Evolutionary conservation across 2,888 invertebrate species (phyloP), one percentile per base, ranked within the genome.

Genomic region (Gerris lacustris): DNA sequence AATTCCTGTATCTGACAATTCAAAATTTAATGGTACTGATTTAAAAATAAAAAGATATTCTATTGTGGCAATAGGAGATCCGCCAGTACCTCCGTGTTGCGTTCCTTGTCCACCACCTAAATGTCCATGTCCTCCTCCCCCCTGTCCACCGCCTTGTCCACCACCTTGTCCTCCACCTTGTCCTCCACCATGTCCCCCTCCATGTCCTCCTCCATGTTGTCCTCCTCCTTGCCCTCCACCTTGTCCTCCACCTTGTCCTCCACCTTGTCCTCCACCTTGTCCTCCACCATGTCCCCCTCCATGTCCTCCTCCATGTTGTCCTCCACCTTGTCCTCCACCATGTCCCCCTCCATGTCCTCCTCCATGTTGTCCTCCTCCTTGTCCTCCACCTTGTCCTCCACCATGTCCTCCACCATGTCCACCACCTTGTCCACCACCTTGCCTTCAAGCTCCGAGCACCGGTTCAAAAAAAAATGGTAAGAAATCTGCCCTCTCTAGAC

Each of bases 311-410:
- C n/a, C n/a, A 11, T 18, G 11, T n/a, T 18, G n/a, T 66, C n/a
- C 15, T 4, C n/a, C 31, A 2, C 31, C 31, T 31, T 31, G 31
- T 31, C 31, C n/a, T 66, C 66, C 66, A 4, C 66, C 66, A 11
- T 18, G 15, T n/a, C 17, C 64, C 2, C 18, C n/a, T 2, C 17
- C 15, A 2, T 17, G n/a, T 64, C 64, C 64, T 4, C 17, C 64
- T 64, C 64, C 64, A 9, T 64, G 64, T 64, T 55, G 55, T 15
- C 55, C 55, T 55, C 64, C 64, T n/a, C 64, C 62, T 62, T 62
- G 62, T 62, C 62, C 62, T 15, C 62, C 62, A 2, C 15, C 62
- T 1, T 62, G 62, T n/a, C 62, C 62, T 2, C 62, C 62, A 15
- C 62, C 62, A 2, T 62, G 62, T n/a, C 62, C 62, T 4, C 11